These are phyloP conservation scores for Elephas maximus DNA, from an alignment of 2,113 vertebrate species.

Conservation along the genomic window DNA sequence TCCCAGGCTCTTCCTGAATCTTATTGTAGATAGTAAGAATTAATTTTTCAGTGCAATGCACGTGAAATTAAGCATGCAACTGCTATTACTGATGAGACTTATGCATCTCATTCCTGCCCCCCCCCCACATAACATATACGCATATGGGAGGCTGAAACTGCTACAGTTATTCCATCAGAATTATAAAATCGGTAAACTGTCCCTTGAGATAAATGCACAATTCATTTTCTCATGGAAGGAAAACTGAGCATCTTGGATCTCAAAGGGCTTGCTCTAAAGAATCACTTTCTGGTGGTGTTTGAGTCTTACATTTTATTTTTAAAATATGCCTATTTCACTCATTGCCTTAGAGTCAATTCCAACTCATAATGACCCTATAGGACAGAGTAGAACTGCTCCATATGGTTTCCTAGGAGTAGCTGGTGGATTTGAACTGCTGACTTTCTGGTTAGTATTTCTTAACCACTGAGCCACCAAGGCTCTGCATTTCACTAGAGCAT, in stretches of 20 bases:
- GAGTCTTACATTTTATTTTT: constrained; percentile 63
- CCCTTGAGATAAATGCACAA: constrained; percentile 69
- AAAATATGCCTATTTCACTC: constrained; percentile 36
- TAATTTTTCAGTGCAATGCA: constrained; percentile 82
- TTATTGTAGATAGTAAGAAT: constrained; percentile 76
- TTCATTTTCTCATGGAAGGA: constrained; percentile 74
- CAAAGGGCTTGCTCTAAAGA: constrained; percentile 63
- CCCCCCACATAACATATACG: background rate
- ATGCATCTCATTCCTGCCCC: constrained; percentile 37
- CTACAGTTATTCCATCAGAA: constrained; percentile 64
- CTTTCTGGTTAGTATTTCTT: too few species aligned
- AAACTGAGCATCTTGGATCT: constrained; percentile 71
- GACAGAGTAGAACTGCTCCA: too few species aligned
- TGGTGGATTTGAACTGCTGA: too few species aligned
- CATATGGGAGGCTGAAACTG: constrained; percentile 57
- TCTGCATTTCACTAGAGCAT: too few species aligned
- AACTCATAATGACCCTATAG: too few species aligned
- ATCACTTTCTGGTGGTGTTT: constrained; percentile 42
- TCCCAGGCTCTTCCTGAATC: constrained; percentile 62
- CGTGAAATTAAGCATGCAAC: constrained; percentile 80
- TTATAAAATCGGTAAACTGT: constrained; percentile 66
- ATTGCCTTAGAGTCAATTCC: too few species aligned
- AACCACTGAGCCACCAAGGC: too few species aligned
- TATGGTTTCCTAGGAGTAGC: too few species aligned
- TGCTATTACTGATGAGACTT: constrained; percentile 78